These are phyloP conservation scores for Vireo griseus DNA, from an alignment of 2,797 vertebrate genomes.

Conservation along the genomic window DNA sequence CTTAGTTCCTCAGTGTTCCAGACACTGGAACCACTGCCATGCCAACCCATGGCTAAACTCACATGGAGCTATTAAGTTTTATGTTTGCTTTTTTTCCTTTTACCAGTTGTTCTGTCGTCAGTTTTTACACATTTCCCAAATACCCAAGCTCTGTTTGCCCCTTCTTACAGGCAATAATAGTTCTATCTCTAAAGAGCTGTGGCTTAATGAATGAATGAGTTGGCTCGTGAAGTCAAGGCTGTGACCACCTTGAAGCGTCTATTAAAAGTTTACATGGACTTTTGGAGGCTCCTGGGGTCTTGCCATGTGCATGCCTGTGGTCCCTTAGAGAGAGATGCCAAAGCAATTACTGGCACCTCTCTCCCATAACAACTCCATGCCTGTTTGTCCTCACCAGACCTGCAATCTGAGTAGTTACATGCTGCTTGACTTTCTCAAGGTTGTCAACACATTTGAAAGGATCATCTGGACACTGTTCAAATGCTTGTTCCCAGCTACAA, in stretches of 20 bases:
- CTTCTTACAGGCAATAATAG: neutral
- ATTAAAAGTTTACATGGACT: neutral
- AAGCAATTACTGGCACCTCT: fast-evolving
- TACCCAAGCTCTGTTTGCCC: neutral
- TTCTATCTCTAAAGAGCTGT: neutral
- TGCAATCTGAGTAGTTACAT: neutral
- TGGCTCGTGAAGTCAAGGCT: neutral
- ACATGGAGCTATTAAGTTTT: neutral
- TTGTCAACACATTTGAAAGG: neutral
- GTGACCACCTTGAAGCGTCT: neutral
- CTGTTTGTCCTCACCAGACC: neutral
- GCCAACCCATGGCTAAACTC: neutral
- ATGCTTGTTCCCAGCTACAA: neutral
- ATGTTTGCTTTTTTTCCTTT: neutral
- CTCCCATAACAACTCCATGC: neutral
- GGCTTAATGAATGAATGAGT: neutral
- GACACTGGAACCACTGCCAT: neutral
- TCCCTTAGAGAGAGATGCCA: neutral
- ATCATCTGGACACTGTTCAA: neutral
- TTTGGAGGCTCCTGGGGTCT: neutral
- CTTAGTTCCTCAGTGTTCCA: neutral
- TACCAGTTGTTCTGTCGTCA: neutral
- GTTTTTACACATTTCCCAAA: neutral
- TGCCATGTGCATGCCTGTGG: neutral
- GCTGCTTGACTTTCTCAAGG: neutral